Evolutionary conservation across 2,113 vertebrate species (phyloP).

Genomic region (Amblyopsis rosae): DNA sequence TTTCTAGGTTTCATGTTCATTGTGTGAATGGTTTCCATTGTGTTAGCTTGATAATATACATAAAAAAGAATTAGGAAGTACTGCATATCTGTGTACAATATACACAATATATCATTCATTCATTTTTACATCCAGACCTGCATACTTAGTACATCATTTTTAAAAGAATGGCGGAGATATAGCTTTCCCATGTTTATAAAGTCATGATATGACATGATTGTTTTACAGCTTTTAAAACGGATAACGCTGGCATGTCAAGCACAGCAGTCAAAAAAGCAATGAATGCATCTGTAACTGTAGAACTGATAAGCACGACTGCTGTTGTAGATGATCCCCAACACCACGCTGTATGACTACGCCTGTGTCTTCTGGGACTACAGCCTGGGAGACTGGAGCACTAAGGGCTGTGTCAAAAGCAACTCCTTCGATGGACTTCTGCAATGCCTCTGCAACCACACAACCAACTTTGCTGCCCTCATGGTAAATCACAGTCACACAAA

Average conservation of each 20-base stretch:
- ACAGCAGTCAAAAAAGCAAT: no score
- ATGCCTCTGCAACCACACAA: constrained; percentile 76
- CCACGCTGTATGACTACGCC: constrained; percentile 56
- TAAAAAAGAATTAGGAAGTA: neutral
- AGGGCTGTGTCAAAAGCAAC: constrained; percentile 60
- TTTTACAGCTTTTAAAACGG: no score
- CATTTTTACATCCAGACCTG: neutral
- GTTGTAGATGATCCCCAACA: constrained; percentile 12
- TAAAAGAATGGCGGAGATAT: no score
- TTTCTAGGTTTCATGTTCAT: no score
- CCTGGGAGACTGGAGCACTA: constrained; percentile 62
- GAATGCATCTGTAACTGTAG: neutral
- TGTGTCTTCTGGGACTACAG: constrained; percentile 76
- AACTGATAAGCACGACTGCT: neutral
- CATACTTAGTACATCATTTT: neutral
- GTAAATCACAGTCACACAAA: constrained; percentile 44
- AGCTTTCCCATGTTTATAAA: no score
- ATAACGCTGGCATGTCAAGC: no score
- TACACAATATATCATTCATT: neutral
- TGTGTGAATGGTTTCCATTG: no score
- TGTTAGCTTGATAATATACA: no score
- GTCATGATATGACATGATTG: no score
- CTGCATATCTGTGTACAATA: no score
- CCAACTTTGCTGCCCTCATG: constrained; percentile 79
- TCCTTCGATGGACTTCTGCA: neutral